These are phyloP conservation scores for Python bivittatus DNA, from an alignment of 2,113 vertebrate genomes.

Conservation along the genomic window DNA sequence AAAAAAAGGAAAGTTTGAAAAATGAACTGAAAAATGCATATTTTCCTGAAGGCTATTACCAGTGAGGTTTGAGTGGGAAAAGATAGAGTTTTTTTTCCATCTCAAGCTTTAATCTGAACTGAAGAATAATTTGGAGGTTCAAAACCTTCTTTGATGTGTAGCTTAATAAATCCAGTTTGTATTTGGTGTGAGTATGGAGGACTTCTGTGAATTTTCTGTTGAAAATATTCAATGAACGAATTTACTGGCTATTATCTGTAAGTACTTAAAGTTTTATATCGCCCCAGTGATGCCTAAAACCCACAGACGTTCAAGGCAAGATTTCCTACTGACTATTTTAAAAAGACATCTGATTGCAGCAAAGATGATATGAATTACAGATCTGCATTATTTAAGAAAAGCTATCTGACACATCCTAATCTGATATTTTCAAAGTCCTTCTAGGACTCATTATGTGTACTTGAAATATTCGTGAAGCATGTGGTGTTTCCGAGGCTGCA, in stretches of 20 bases:
- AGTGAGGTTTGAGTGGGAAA: not conserved
- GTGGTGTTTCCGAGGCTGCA: slow-evolving; percentile 27
- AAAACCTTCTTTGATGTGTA: not conserved
- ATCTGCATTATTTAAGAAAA: slow-evolving; percentile 54
- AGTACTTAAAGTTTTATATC: slow-evolving; percentile 23
- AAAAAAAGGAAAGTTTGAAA: not conserved
- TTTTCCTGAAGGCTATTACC: not conserved
- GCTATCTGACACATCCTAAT: slow-evolving; percentile 51
- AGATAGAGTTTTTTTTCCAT: not conserved
- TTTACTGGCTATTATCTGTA: slow-evolving; percentile 21
- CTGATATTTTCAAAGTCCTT: slow-evolving; percentile 55
- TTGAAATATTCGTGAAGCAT: slow-evolving; percentile 40
- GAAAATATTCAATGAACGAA: not conserved
- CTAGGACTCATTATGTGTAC: slow-evolving; percentile 35
- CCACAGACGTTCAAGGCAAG: not conserved
- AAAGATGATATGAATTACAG: slow-evolving; percentile 48
- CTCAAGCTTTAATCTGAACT: not conserved
- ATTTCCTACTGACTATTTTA: slow-evolving; percentile 47
- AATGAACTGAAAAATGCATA: not conserved
- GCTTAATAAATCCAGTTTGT: not conserved
- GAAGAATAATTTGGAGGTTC: not conserved
- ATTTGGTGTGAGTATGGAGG: not conserved
- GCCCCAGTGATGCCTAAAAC: slow-evolving; percentile 15
- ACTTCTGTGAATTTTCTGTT: not conserved
- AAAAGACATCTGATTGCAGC: slow-evolving; percentile 47